Evolutionary conservation across 2,113 vertebrate genomes (phyloP).

Genomic region (Chionodraco myersi): DNA sequence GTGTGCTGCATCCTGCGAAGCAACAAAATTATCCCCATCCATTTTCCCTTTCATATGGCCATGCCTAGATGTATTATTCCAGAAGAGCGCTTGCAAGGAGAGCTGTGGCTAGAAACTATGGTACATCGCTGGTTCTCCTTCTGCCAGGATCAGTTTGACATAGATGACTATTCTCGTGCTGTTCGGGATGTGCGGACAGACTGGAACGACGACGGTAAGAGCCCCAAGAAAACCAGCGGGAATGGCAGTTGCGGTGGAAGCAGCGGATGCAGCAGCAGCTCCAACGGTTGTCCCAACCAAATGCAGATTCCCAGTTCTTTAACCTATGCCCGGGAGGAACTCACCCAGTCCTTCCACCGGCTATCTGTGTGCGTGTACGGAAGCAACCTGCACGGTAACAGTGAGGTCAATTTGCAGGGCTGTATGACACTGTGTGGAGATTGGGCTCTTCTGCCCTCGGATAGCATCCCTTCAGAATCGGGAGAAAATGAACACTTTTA

Average conservation of each 20-base stretch:
- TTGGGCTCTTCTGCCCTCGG: slow-evolving; percentile 89
- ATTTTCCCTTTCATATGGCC: slow-evolving; percentile 92
- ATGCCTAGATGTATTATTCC: slow-evolving; percentile 92
- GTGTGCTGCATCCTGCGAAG: slow-evolving; percentile 92
- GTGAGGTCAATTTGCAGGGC: slow-evolving; percentile 95
- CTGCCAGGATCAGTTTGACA: slow-evolving; percentile 97
- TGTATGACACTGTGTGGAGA: slow-evolving; percentile 92
- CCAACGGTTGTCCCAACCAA: slow-evolving; percentile 86
- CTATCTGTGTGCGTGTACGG: slow-evolving; percentile 97
- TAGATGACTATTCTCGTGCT: slow-evolving; percentile 95
- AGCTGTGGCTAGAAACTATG: slow-evolving; percentile 91
- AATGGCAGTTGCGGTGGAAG: slow-evolving; percentile 69
- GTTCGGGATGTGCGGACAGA: slow-evolving; percentile 93
- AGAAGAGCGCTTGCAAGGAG: slow-evolving; percentile 91
- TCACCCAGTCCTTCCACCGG: slow-evolving; percentile 97
- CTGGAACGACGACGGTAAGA: slow-evolving; percentile 95
- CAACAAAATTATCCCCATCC: slow-evolving; percentile 93
- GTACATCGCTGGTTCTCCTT: slow-evolving; percentile 94
- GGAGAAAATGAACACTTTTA: slow-evolving; percentile 90
- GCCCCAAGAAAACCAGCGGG: slow-evolving; percentile 87
- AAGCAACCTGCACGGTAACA: slow-evolving; percentile 96
- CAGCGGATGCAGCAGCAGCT: slow-evolving; percentile 59
- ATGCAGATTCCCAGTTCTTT: slow-evolving; percentile 92
- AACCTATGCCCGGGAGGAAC: slow-evolving; percentile 93
- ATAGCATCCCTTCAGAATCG: slow-evolving; percentile 86